These are phyloP conservation scores for Euspilapteryx auroguttella DNA, from an alignment of 2,888 invertebrate species.

Conservation along the genomic window DNA sequence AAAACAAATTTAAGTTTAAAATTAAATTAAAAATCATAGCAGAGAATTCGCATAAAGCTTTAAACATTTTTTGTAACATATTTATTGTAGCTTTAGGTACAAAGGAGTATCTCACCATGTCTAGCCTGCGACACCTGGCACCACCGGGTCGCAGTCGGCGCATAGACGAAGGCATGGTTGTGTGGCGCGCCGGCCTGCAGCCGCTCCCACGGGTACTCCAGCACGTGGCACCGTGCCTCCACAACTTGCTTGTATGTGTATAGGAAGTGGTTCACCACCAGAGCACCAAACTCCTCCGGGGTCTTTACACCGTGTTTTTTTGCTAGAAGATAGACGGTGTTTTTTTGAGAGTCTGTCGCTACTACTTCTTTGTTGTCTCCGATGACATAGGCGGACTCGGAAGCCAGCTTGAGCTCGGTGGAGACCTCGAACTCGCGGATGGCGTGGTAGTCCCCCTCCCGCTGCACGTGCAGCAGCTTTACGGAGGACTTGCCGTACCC, in stretches of 20 bases:
- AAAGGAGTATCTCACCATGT: constrained; percentile 54
- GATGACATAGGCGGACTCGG: constrained; percentile 69
- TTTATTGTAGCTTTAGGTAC: neutral
- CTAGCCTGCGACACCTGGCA: constrained; percentile 69
- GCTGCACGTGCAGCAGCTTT: constrained; percentile 71
- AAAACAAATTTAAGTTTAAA: too few relatives aligned
- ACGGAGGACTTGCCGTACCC: constrained; percentile 77
- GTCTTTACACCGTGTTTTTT: constrained; percentile 76
- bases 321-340: constrained; percentile 77
- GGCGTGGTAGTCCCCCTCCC: constrained; percentile 67
- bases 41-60: too few relatives aligned
- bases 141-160: constrained; percentile 68
- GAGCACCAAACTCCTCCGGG: constrained; percentile 75
- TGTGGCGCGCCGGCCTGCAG: constrained; percentile 60
- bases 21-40: too few relatives aligned
- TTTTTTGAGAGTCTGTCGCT: constrained; percentile 83
- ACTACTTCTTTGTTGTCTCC: constrained; percentile 82
- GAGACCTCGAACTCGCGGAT: constrained; percentile 75
- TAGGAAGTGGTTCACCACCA: constrained; percentile 75
- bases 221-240: constrained; percentile 68
- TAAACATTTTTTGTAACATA: too few relatives aligned
- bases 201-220: constrained; percentile 79
- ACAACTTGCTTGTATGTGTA: constrained; percentile 75
- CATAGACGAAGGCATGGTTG: constrained; percentile 77
- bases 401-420: constrained; percentile 70